A percentile compares a stretch with the other conserved stretches of the same genome.
Evolutionary conservation across 1,140 invertebrate species (phyloP).

Genomic region (Octopus sinensis): DNA sequence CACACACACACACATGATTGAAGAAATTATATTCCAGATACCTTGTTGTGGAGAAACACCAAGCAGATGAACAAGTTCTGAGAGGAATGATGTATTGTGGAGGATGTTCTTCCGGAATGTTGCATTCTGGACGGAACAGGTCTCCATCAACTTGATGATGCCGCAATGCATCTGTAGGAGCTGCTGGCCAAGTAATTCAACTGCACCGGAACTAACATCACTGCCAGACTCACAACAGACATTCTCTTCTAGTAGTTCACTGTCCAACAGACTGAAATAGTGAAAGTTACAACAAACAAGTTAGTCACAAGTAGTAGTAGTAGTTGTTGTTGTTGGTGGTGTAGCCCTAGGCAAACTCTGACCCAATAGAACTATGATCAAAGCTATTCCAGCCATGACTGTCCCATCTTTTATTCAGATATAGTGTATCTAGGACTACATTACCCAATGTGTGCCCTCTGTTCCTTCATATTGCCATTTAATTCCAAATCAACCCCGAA

Average conservation of each 20-base stretch:
- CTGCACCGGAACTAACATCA: not conserved
- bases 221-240: no score
- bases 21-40: not conserved
- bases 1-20: not conserved
- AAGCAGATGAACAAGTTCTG: not conserved
- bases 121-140: not conserved
- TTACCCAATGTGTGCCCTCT: no score
- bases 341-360: no score
- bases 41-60: not conserved
- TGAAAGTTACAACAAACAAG: not conserved
- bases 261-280: conserved; percentile 42
- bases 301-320: no score
- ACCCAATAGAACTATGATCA: no score
- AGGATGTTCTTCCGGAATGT: not conserved
- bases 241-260: conserved; percentile 36
- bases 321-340: no score
- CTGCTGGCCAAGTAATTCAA: not conserved
- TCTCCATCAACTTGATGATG: not conserved
- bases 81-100: not conserved
- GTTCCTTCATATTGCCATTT: no score
- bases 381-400: no score
- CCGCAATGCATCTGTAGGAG: not conserved
- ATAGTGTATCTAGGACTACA: no score
- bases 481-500: no score
- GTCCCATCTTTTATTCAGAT: no score